These are phyloP conservation scores for Lepidothrix coronata DNA, from an alignment of 2,113 vertebrate species.

Conservation along the genomic window DNA sequence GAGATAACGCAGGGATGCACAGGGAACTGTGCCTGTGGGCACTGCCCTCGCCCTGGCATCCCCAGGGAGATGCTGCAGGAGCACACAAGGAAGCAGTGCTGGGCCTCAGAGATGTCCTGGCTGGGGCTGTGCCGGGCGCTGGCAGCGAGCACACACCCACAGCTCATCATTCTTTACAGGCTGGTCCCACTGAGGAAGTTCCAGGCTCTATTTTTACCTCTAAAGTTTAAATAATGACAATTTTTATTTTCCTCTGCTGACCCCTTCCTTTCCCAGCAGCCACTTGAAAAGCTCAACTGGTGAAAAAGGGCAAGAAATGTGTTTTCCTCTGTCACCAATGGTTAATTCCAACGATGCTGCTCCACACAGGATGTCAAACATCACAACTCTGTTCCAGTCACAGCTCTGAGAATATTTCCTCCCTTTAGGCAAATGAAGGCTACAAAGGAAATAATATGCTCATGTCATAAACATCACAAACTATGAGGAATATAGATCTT, in stretches of 20 bases:
- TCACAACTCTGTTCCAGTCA: neutral
- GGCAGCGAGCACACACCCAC: fast-evolving
- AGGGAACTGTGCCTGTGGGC: neutral
- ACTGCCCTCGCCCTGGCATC: neutral
- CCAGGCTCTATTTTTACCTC: neutral
- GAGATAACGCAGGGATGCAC: neutral
- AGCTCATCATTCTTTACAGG: neutral
- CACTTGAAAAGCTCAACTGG: neutral
- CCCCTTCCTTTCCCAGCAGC: neutral
- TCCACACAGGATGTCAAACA: neutral
- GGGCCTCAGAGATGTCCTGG: neutral
- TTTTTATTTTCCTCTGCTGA: neutral
- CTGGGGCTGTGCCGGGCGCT: fast-evolving
- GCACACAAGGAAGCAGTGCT: fast-evolving
- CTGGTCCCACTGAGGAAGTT: neutral
- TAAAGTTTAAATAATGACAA: neutral
- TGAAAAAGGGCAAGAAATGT: neutral
- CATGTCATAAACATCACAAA: slow-evolving; percentile 46
- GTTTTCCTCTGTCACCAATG: neutral
- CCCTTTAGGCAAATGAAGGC: slow-evolving; percentile 15
- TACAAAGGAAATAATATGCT: slow-evolving; percentile 30
- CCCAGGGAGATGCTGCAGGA: neutral
- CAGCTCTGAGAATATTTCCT: neutral
- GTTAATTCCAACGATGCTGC: neutral
- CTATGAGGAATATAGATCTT: slow-evolving; percentile 48